Conservation (phyloP, 1,140 invertebrate species). For the Apolygus lucorum region DNA sequence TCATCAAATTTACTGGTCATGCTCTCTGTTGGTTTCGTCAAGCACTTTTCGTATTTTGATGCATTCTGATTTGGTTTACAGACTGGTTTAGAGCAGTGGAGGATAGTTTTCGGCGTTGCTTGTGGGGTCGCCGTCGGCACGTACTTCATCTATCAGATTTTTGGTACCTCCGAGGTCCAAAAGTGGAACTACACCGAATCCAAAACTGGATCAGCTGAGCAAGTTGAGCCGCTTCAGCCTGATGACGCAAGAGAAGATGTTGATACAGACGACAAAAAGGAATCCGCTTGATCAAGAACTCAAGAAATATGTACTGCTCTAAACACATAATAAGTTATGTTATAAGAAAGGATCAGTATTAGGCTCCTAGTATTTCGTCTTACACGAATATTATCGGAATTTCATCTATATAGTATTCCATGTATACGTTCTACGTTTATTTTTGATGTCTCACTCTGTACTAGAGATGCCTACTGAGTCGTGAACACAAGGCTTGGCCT, state of each 20-base stretch:
- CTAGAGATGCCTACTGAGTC: no score
- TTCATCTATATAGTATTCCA: no score
- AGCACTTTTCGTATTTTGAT: no score
- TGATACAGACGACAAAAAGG: neutral
- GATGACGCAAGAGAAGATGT: neutral
- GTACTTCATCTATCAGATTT: conserved; percentile 59
- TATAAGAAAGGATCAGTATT: neutral
- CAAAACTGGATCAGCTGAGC: neutral
- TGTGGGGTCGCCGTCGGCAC: conserved; percentile 54
- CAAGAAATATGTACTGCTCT: no score
- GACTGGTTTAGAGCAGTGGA: conserved; percentile 58
- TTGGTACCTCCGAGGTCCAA: conserved; percentile 55
- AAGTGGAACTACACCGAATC: conserved; percentile 52
- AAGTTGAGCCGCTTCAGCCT: neutral
- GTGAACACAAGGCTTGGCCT: no score
- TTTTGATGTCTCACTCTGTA: no score
- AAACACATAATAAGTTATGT: no score
- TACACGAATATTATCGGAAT: neutral
- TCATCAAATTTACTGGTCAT: no score
- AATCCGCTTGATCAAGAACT: neutral
- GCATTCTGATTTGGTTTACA: no score
- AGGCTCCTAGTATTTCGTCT: neutral
- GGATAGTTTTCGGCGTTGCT: conserved; percentile 58
- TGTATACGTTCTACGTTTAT: no score
- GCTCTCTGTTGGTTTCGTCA: no score